Evolutionary conservation across 2,113 vertebrate species (phyloP), one percentile per base, ranked within the genome.

Genomic region (Antechinus stuartii): DNA sequence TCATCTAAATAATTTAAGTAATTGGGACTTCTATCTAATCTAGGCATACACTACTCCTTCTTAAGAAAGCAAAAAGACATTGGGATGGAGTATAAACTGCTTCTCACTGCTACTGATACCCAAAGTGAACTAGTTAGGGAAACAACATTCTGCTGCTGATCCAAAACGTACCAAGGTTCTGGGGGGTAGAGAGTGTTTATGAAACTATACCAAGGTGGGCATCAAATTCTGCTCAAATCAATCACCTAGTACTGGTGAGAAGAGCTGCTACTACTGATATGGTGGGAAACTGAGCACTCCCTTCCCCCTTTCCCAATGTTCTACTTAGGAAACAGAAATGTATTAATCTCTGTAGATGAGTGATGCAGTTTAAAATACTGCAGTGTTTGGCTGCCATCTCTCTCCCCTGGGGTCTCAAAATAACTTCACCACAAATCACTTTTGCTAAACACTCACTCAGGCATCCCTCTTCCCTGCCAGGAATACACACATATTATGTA

Each of bases 351-450:
- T 91, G 93, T 68, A 68, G 96, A 94, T 42, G 98, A 98, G 97
- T 97, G 98, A 98, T 96, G 94, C 2, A 5, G 97, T 98, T 98
- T 98, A 91, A 95, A 98, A 98, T 68, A 97, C 98, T 89, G 97
- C 98, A 98, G 95, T 93, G 42, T 68, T 97, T 92, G 97, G 96
- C 96, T 95, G 97, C 97, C 96, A 89, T 96, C 1, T 92, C 93
- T 50, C 95, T 95, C 95, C 97, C 96, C 97, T 23, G 94, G 98
- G 95, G 97, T 96, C 97, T 98, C 97, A 92, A 68, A 95, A 98
- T 96, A 98, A 96, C 97, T 97, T 96, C 35, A 57, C 94, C 52
- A 97, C 97, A 98, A 98, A 98, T 98, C 97, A 97, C 97, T 96
- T 94, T 24, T 93, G 92, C 97, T 93, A 49, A 97, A 96, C 90